Evolutionary conservation across 2,888 invertebrate genomes (phyloP).

Genomic region (Drosophila hamatofila): DNA sequence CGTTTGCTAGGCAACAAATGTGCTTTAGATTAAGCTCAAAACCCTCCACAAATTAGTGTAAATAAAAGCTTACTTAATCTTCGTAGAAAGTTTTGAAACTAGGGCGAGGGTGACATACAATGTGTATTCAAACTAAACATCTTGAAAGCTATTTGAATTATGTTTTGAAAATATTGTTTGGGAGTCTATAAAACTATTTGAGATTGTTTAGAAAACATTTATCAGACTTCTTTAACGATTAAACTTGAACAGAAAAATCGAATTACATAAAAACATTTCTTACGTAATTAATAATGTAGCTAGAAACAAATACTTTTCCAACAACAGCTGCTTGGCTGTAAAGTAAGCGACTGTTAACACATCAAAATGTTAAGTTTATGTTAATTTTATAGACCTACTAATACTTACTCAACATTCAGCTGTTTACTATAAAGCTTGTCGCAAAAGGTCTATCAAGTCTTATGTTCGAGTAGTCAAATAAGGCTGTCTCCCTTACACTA

Average conservation of each 20-base stretch:
- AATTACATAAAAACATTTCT: background rate
- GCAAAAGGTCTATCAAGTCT: background rate
- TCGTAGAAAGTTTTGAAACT: background rate
- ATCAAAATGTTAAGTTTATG: too few species aligned
- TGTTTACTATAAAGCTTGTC: background rate
- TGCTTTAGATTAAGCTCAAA: background rate
- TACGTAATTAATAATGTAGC: background rate
- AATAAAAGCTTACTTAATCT: background rate
- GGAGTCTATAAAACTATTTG: background rate
- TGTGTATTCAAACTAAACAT: background rate
- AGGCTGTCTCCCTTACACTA: background rate
- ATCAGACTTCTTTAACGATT: too few species aligned
- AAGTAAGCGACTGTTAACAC: background rate
- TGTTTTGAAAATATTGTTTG: background rate
- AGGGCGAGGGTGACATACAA: too few species aligned
- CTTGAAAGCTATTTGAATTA: background rate
- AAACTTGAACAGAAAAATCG: background rate
- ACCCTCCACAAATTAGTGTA: background rate
- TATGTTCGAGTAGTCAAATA: too few species aligned
- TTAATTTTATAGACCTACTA: too few species aligned
- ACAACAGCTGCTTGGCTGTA: background rate
- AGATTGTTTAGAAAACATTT: background rate
- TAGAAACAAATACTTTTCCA: background rate
- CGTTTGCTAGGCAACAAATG: constrained; percentile 29
- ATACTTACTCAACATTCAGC: background rate